Evolutionary conservation across 2,797 vertebrate species (phyloP).

Genomic region (Antennarius maculatus): DNA sequence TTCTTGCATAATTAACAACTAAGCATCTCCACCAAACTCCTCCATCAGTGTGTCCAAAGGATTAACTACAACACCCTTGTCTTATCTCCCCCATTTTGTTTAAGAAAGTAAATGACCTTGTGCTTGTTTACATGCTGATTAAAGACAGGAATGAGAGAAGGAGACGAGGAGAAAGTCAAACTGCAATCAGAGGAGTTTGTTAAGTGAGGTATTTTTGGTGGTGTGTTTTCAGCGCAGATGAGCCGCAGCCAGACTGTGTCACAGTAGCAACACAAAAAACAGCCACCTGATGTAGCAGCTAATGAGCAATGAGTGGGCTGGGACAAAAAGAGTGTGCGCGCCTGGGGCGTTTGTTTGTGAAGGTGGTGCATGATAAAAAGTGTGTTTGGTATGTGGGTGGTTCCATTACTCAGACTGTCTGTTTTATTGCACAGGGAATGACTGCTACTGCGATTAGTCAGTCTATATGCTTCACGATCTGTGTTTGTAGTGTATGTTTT

Average conservation of each 20-base stretch:
- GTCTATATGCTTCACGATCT: slow-evolving; percentile 50
- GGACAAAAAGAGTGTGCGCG: slow-evolving; percentile 35
- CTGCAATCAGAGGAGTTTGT: slow-evolving; percentile 76
- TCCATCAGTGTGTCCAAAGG: slow-evolving; percentile 83
- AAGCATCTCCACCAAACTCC: slow-evolving; percentile 75
- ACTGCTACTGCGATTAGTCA: slow-evolving; percentile 61
- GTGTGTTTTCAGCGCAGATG: slow-evolving; percentile 52
- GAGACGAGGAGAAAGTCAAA: slow-evolving; percentile 76
- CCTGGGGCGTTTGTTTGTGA: slow-evolving; percentile 51
- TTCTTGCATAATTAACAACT: slow-evolving; percentile 76
- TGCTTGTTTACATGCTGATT: slow-evolving; percentile 81
- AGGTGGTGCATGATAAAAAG: slow-evolving; percentile 66
- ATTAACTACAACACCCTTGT: slow-evolving; percentile 78
- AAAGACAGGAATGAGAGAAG: slow-evolving; percentile 69
- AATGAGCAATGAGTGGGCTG: slow-evolving; percentile 68
- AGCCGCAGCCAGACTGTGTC: slow-evolving; percentile 55
- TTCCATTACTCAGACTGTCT: slow-evolving; percentile 72
- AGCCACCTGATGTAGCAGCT: slow-evolving; percentile 62
- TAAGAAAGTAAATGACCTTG: slow-evolving; percentile 83
- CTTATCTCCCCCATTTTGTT: slow-evolving; percentile 76
- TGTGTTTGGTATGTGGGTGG: slow-evolving; percentile 71
- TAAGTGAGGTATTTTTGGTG: slow-evolving; percentile 65
- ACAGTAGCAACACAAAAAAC: slow-evolving; percentile 34
- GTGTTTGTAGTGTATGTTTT: slow-evolving; percentile 3
- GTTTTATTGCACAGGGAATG: slow-evolving; percentile 73